Percentiles rank a stretch among this genome's conserved stretches.
Conservation (phyloP, 2,888 invertebrate species). For the Drosophila prolongata region DNA sequence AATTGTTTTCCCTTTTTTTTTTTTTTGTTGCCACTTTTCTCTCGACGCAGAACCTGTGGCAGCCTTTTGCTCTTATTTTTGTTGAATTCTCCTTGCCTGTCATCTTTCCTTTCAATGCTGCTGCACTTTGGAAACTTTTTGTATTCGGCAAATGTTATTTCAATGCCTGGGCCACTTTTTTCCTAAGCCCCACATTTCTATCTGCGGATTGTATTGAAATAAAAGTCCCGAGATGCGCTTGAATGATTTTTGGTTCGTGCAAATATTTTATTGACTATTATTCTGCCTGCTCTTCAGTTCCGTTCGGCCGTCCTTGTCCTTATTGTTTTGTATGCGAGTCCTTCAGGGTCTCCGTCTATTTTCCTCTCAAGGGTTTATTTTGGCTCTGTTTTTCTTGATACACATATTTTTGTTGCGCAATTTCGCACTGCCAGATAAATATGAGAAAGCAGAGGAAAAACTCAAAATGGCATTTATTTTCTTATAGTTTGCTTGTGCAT, state of each 20-base stretch:
- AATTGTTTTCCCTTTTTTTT: slow-evolving; percentile 71
- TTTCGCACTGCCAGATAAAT: slow-evolving; percentile 36
- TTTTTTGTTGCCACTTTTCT: slow-evolving; percentile 11
- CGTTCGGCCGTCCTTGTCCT: slow-evolving; percentile 41
- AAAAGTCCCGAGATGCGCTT: slow-evolving; percentile 61
- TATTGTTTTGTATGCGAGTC: slow-evolving; percentile 30
- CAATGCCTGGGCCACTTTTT: slow-evolving; percentile 51
- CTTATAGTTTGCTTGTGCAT: slow-evolving; percentile 15
- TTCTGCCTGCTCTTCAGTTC: slow-evolving; percentile 49
- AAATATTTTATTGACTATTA: slow-evolving; percentile 79
- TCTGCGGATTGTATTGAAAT: slow-evolving; percentile 53
- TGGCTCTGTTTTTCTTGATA: slow-evolving; percentile 31
- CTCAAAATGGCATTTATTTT: slow-evolving; percentile 33
- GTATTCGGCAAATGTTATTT: slow-evolving; percentile 48
- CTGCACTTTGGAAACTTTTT: slow-evolving; percentile 67
- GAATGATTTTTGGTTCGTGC: slow-evolving; percentile 63
- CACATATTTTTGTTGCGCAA: slow-evolving; percentile 42
- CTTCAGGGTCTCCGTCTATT: slow-evolving; percentile 34
- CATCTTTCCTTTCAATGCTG: slow-evolving; percentile 47
- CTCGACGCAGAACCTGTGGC: slow-evolving; percentile 24
- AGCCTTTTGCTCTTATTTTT: slow-evolving; percentile 56
- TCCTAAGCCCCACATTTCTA: slow-evolving; percentile 19
- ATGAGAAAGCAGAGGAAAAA: slow-evolving; percentile 23
- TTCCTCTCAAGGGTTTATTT: slow-evolving; percentile 52
- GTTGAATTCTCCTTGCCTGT: slow-evolving; percentile 62